A percentile compares a stretch with the other conserved stretches of the same genome.
These are phyloP conservation scores for Dicrostonyx torquatus DNA, from an alignment of 2,797 vertebrate genomes.

Conservation along the genomic window DNA sequence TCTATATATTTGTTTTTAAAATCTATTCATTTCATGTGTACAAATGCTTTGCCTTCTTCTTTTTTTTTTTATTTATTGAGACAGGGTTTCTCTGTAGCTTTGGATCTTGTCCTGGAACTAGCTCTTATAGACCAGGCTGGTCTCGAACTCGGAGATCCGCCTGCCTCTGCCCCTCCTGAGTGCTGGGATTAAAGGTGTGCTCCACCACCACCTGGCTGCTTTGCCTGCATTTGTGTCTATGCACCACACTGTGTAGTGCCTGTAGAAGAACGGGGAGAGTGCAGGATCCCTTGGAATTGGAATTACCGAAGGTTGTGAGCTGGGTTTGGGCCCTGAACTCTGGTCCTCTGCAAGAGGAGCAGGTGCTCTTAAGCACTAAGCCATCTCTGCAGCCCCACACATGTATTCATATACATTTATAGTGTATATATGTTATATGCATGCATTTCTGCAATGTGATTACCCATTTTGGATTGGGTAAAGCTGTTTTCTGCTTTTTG, in stretches of 20 bases:
- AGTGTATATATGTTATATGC: neutral
- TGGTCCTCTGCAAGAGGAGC: neutral
- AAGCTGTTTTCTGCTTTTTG: neutral
- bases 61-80: too few species aligned
- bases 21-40: neutral
- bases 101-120: too few species aligned
- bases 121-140: too few species aligned
- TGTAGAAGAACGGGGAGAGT: neutral
- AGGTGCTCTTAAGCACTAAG: neutral
- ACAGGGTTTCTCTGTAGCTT: too few species aligned
- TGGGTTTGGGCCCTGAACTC: neutral
- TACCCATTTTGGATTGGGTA: neutral
- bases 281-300: neutral
- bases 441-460: neutral
- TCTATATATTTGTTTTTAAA: neutral
- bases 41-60: neutral
- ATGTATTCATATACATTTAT: neutral
- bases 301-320: neutral
- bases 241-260: neutral
- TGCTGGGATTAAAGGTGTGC: too few species aligned
- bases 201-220: neutral
- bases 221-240: neutral
- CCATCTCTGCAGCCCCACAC: neutral
- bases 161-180: too few species aligned
- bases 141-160: too few species aligned